Evolutionary conservation across 2,113 vertebrate genomes (phyloP).

Genomic region (Procapra przewalskii): DNA sequence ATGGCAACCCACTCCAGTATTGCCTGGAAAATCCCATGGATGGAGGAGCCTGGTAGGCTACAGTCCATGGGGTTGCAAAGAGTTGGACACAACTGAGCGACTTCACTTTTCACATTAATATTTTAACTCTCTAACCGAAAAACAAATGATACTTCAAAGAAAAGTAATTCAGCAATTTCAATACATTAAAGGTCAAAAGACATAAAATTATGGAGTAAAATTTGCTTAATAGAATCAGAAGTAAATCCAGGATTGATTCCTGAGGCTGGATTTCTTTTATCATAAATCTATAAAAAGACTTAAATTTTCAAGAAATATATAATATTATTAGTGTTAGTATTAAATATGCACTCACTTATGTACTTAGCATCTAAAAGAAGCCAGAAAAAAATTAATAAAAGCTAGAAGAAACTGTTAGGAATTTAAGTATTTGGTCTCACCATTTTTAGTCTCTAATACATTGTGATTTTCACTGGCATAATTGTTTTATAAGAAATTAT

Average conservation of each 20-base stretch:
- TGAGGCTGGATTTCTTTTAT: neutral
- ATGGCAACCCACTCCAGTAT: neutral
- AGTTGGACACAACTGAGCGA: neutral
- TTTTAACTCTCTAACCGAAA: neutral
- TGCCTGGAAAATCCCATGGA: neutral
- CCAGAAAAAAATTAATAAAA: neutral
- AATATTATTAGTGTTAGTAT: neutral
- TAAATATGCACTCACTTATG: neutral
- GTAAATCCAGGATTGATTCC: constrained; percentile 40
- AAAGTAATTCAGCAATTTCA: constrained; percentile 68
- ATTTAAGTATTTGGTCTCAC: neutral
- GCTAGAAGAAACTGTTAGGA: neutral
- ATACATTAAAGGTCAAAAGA: constrained; percentile 57
- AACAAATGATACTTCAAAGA: constrained; percentile 32
- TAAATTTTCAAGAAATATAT: neutral
- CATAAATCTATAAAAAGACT: neutral
- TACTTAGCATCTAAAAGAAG: neutral
- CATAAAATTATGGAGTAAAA: constrained; percentile 57
- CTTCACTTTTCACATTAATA: neutral
- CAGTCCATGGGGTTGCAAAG: neutral
- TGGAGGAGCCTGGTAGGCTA: neutral
- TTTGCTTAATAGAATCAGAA: constrained; percentile 42
- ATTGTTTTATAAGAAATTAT: neutral
- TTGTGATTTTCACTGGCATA: neutral
- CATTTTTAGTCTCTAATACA: neutral